phyloP scores from a whole-genome alignment of 2,888 invertebrate species.

The Stenotaenia linearis region DNA sequence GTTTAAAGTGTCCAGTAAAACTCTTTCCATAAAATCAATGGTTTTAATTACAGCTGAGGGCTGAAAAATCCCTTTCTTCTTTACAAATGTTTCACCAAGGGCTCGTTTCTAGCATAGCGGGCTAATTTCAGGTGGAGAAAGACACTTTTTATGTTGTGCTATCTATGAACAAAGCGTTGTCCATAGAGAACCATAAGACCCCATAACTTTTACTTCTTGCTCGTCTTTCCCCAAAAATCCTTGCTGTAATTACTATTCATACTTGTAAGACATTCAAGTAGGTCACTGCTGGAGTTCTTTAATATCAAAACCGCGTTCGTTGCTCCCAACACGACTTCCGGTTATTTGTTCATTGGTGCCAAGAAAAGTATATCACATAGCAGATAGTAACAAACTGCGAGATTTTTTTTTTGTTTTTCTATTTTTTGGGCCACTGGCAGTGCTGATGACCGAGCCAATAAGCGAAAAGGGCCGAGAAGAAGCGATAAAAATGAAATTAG shows the following conservation, averaged over 20 bases:
- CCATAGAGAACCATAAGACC: not conserved
- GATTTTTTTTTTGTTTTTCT: not conserved
- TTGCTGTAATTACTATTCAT: too few relatives aligned
- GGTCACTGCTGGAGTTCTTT: not conserved
- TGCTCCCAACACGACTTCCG: not conserved
- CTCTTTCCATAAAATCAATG: not conserved
- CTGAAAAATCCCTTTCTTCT: not conserved
- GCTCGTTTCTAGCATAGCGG: not conserved
- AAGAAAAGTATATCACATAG: not conserved
- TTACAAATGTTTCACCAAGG: constrained; percentile 4
- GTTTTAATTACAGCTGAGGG: not conserved
- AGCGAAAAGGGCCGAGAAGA: not conserved
- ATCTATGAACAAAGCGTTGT: not conserved
- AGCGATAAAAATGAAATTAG: not conserved
- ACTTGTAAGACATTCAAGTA: not conserved
- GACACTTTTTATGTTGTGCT: not conserved
- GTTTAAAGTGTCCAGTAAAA: not conserved
- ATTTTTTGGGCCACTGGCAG: not conserved
- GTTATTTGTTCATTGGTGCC: not conserved
- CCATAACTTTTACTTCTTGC: not conserved
- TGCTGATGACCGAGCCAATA: not conserved
- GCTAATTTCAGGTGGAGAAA: not conserved
- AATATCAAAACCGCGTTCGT: not conserved
- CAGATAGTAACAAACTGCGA: not conserved
- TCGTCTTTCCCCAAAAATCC: not conserved